Percentiles rank a stretch among this genome's conserved stretches.
Evolutionary conservation across 2,888 invertebrate genomes (phyloP).

Genomic region (Orchestes rusci): DNA sequence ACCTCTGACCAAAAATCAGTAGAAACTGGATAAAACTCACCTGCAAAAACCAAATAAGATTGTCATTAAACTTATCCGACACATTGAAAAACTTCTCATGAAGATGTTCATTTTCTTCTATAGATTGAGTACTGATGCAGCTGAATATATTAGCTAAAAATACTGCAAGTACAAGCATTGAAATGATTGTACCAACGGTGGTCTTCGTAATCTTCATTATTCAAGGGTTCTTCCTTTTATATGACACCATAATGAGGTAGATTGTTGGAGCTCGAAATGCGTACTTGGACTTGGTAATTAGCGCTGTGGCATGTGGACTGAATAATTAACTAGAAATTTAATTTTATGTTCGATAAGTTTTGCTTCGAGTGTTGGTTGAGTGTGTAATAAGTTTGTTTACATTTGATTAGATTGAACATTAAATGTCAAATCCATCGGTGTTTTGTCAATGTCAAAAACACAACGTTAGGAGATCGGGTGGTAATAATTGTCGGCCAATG

Average conservation of each 20-base stretch:
- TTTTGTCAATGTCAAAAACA: too few species aligned
- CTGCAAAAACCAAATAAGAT: conserved; percentile 73
- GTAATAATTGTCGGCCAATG: too few species aligned
- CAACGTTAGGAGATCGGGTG: too few species aligned
- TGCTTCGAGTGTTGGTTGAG: too few species aligned
- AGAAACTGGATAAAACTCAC: conserved; percentile 49
- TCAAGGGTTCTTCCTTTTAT: conserved; percentile 10
- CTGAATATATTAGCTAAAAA: conserved; percentile 61
- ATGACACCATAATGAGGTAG: conserved; percentile 10
- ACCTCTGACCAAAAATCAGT: too few species aligned
- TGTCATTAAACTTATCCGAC: conserved; percentile 49
- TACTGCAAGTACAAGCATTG: conserved; percentile 58
- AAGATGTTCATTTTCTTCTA: conserved; percentile 28
- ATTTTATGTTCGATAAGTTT: too few species aligned
- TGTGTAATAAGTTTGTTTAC: too few species aligned
- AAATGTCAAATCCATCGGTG: too few species aligned
- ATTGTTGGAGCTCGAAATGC: not conserved
- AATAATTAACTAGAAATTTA: conserved; percentile 1
- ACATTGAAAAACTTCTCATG: conserved; percentile 45
- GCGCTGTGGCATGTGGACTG: not conserved
- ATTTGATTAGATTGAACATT: too few species aligned
- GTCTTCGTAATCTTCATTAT: conserved; percentile 60
- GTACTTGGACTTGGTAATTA: not conserved
- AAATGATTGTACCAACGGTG: conserved; percentile 53
- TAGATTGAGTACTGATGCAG: conserved; percentile 54